Conservation (phyloP, 2,113 vertebrate genomes). For the Anolis carolinensis region DNA sequence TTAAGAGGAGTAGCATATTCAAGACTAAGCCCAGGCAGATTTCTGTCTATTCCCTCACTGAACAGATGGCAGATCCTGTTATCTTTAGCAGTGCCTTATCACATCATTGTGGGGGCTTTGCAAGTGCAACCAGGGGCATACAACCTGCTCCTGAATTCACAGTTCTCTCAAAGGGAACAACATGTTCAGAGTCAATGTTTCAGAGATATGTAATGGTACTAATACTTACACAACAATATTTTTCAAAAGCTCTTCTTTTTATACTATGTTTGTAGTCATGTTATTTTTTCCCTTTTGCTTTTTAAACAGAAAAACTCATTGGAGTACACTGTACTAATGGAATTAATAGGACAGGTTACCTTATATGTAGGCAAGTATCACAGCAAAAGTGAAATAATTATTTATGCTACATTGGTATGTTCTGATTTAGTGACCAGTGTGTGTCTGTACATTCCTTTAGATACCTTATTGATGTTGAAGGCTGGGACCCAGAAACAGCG, state of each 20-base stretch:
- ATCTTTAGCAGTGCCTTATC: not conserved
- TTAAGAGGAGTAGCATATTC: not conserved
- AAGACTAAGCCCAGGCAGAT: not conserved
- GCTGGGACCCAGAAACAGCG: slow-evolving; percentile 72
- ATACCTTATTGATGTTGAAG: slow-evolving; percentile 78
- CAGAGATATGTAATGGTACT: not conserved
- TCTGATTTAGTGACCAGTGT: slow-evolving; percentile 38
- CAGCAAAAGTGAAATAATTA: slow-evolving; percentile 28
- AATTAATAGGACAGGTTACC: slow-evolving; percentile 79
- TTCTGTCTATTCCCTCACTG: not conserved
- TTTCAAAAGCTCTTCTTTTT: slow-evolving; percentile 17
- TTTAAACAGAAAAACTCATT: slow-evolving; percentile 73
- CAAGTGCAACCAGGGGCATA: not conserved
- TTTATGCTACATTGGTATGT: slow-evolving; percentile 23
- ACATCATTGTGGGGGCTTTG: not conserved
- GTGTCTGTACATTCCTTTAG: slow-evolving; percentile 53
- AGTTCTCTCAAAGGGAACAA: not conserved
- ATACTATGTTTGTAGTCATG: slow-evolving; percentile 33
- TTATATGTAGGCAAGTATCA: slow-evolving; percentile 76
- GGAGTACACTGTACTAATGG: slow-evolving; percentile 77
- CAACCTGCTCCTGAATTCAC: not conserved
- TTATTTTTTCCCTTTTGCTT: slow-evolving; percentile 44
- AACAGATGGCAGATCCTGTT: not conserved
- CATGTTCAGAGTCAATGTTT: not conserved
- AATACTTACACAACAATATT: slow-evolving; percentile 38